A percentile compares a stretch with the other conserved stretches of the same genome.
Evolutionary conservation across 2,113 vertebrate species (phyloP).

Genomic region (Astur gentilis): DNA sequence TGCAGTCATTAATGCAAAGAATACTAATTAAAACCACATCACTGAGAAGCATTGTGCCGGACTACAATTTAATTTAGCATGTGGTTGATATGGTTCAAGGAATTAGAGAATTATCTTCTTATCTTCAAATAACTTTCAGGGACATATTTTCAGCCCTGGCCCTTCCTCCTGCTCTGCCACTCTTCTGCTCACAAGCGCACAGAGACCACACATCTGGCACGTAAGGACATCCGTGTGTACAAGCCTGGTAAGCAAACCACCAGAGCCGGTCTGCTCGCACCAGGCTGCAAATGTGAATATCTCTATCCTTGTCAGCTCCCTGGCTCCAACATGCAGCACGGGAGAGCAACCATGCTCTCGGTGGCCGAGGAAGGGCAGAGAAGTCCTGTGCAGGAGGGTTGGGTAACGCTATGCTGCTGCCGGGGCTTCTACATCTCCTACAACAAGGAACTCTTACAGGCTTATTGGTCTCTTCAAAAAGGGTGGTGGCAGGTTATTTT

Average conservation of each 20-base stretch:
- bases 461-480: background rate
- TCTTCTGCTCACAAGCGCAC: background rate
- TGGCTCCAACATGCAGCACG: background rate
- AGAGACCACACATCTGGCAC: background rate
- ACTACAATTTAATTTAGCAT: background rate
- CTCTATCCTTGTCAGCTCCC: rapidly evolving
- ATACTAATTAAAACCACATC: constrained; percentile 30
- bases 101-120: background rate
- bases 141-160: background rate
- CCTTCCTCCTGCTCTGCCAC: background rate
- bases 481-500: background rate
- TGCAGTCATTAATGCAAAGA: background rate
- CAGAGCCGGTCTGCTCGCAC: background rate
- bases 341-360: rapidly evolving
- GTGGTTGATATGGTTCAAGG: background rate
- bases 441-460: background rate
- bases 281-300: rapidly evolving
- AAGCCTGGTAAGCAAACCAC: background rate
- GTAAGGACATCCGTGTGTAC: rapidly evolving
- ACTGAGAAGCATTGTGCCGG: background rate
- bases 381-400: rapidly evolving
- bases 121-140: background rate
- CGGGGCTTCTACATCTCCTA: background rate
- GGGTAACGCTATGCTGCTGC: background rate
- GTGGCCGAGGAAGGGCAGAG: background rate